Base-by-base conservation (phyloP, 1,140 invertebrate species). In the Plodia interpunctella region DNA sequence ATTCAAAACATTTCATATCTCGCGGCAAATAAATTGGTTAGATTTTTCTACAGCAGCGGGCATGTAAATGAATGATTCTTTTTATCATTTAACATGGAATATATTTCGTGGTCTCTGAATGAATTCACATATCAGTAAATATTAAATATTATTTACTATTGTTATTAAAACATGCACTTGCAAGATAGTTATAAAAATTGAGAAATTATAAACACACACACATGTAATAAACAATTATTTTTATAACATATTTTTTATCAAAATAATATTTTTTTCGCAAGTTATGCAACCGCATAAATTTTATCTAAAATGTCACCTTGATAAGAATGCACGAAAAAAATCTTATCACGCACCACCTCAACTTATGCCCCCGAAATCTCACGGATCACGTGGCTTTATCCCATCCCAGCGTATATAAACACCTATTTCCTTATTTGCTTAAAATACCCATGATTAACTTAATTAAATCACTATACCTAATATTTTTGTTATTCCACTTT, bases 291-390 rank as follows among this genome's bases (percentile, higher is more conserved):
- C 32, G 2, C 38, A 32, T 53, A 25, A 51, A 57, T 62, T 54
- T 56, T 57, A 63, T 54, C 21, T 32, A 44, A 55, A 76, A 72
- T 66, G 76, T 76, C 76, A 76, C 76, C 74, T 78, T 76, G 65
- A 70, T 72, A 73, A 67, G 51, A 62, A 59, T 65, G 62, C 63
- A 68, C 59, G 66, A 69, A 68, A 70, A 70, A n/a, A 35, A 20
- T 19, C 49, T 73, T 67, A 73, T 76, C 68, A n/a, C n/a, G 60
- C 17, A 44, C 38, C 65, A 60, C 56, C 62, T 69, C 57, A 56
- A 62, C 64, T 68, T 59, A 30, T 66, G 62, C 55, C 62, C 62
- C 60, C 57, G 38, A 44, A 44, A 44, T 44, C 38, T 44, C 15
- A 5, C 3, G 38, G 32, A 35, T 44, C 38, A 44, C 38, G 38